These are phyloP conservation scores for Tanytarsus gracilentus DNA, from an alignment of 2,888 invertebrate genomes.

Conservation along the genomic window DNA sequence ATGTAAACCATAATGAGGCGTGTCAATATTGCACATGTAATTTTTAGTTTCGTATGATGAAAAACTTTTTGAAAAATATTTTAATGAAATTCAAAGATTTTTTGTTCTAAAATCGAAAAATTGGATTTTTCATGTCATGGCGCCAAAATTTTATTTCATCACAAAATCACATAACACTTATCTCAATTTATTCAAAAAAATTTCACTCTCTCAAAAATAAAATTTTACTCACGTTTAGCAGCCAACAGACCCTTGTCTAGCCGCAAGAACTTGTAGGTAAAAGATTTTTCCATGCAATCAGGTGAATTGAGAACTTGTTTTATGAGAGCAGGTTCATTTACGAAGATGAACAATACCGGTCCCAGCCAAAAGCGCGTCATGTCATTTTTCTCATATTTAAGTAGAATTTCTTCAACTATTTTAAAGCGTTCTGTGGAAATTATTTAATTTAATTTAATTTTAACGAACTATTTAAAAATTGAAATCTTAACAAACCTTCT, in stretches of 20 bases:
- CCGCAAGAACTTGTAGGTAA: slow-evolving; percentile 17
- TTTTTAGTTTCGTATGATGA: no score
- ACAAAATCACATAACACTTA: not conserved
- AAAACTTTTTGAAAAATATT: no score
- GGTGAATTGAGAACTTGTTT: slow-evolving; percentile 6
- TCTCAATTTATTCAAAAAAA: not conserved
- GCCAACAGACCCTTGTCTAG: slow-evolving; percentile 15
- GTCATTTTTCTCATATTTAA: slow-evolving; percentile 2
- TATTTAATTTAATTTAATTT: not conserved
- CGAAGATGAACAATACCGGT: slow-evolving; percentile 16
- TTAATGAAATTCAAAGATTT: no score
- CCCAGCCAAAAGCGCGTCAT: slow-evolving; percentile 18
- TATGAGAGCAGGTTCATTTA: slow-evolving; percentile 18
- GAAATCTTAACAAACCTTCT: slow-evolving; percentile 1
- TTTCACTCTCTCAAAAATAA: no score
- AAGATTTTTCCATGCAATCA: slow-evolving; percentile 4
- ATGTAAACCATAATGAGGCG: no score
- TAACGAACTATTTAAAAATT: not conserved
- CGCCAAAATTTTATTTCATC: not conserved
- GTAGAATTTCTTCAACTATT: not conserved
- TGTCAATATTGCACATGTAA: no score
- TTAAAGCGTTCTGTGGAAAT: slow-evolving; percentile 7
- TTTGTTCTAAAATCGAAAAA: no score
- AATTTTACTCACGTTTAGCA: slow-evolving; percentile 12
- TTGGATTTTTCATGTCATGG: no score